These are phyloP conservation scores for Mactra quadrangularis DNA, from an alignment of 1,140 invertebrate species.

Conservation along the genomic window DNA sequence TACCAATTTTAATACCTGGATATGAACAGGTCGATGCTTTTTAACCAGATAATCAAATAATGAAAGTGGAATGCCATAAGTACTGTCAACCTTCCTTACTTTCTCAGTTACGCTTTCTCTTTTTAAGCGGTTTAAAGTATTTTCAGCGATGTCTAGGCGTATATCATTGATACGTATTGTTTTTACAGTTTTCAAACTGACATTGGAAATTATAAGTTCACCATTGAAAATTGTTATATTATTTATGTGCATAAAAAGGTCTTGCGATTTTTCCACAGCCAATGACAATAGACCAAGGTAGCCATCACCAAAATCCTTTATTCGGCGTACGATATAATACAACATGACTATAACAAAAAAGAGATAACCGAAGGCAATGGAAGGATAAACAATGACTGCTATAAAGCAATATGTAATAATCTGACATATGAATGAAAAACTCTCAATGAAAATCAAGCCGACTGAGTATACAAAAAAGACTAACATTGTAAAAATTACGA, in stretches of 20 bases:
- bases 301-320: slow-evolving; percentile 9
- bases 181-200: background rate
- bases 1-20: background rate
- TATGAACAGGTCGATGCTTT: slow-evolving; percentile 15
- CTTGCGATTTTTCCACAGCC: slow-evolving; percentile 13
- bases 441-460: slow-evolving; percentile 21
- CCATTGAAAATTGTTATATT: slow-evolving; percentile 16
- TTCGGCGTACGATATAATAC: slow-evolving; percentile 21
- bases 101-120: background rate
- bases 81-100: background rate
- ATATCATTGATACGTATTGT: slow-evolving; percentile 26
- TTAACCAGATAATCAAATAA: slow-evolving; percentile 29
- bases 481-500: no score
- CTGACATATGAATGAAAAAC: slow-evolving; percentile 37
- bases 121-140: background rate
- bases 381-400: slow-evolving; percentile 50
- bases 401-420: slow-evolving; percentile 32
- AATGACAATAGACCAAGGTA: slow-evolving; percentile 19
- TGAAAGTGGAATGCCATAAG: slow-evolving; percentile 16
- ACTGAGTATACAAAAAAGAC: background rate
- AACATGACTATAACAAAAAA: slow-evolving; percentile 36
- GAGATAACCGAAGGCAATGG: slow-evolving; percentile 40
- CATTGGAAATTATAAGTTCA: slow-evolving; percentile 17
- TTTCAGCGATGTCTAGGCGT: slow-evolving; percentile 1
- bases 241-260: background rate